A percentile compares a stretch with the other conserved stretches of the same genome.
Evolutionary conservation across 2,113 vertebrate genomes (phyloP).

Genomic region (Thamnaconus septentrionalis): DNA sequence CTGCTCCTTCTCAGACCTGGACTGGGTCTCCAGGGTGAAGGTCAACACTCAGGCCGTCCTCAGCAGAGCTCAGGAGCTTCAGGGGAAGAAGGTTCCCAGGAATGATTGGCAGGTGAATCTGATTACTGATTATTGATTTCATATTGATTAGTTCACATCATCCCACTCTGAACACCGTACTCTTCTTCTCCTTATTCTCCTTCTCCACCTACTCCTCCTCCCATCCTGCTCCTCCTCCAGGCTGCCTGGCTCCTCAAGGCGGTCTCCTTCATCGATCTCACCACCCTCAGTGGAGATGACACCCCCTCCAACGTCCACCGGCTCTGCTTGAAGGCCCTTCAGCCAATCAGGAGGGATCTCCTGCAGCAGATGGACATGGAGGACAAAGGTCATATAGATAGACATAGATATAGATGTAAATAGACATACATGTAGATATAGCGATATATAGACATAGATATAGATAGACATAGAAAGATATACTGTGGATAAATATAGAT

Average conservation of each 20-base stretch:
- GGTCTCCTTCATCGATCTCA: slow-evolving; percentile 92
- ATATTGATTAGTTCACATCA: too few relatives aligned
- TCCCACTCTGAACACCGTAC: too few relatives aligned
- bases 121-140: too few relatives aligned
- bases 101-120: slow-evolving; percentile 88
- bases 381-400: slow-evolving; percentile 78
- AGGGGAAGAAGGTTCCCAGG: slow-evolving; percentile 79
- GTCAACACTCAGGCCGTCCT: slow-evolving; percentile 91
- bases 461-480: too few relatives aligned
- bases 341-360: slow-evolving; percentile 85
- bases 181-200: too few relatives aligned
- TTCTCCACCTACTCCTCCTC: background rate
- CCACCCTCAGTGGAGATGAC: slow-evolving; percentile 91
- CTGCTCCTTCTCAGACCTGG: slow-evolving; percentile 76
- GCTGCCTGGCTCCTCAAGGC: slow-evolving; percentile 90
- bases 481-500: too few relatives aligned
- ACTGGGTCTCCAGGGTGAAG: slow-evolving; percentile 82
- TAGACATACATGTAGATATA: too few relatives aligned
- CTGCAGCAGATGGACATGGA: slow-evolving; percentile 86
- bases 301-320: slow-evolving; percentile 87
- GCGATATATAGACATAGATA: too few relatives aligned
- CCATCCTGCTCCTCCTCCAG: slow-evolving; percentile 61
- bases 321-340: slow-evolving; percentile 90
- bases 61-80: slow-evolving; percentile 84
- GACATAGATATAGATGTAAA: too few relatives aligned